phyloP scores from a whole-genome alignment of 2,888 invertebrate species.

The Bugulina stolonifera region DNA sequence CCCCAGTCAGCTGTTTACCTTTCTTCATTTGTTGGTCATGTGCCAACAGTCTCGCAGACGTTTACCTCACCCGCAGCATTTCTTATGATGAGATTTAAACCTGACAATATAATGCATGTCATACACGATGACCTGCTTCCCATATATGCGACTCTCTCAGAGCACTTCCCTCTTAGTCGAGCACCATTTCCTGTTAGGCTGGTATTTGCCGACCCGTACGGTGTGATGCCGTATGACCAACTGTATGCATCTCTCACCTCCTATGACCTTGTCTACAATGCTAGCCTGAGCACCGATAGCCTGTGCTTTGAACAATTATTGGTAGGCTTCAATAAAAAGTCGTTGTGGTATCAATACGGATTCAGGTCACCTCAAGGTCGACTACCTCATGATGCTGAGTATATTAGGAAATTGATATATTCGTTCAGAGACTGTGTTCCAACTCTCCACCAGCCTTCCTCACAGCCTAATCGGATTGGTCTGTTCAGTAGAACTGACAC shows the following conservation, averaged over 20 bases:
- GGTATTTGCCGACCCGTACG: conserved; percentile 45
- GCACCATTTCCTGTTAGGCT: conserved; percentile 35
- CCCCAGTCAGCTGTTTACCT: neutral
- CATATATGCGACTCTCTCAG: conserved; percentile 47
- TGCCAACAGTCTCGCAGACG: neutral
- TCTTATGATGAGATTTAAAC: conserved; percentile 54
- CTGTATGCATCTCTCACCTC: conserved; percentile 50
- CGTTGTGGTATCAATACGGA: conserved; percentile 57
- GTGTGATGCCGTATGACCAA: conserved; percentile 38
- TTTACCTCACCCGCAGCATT: conserved; percentile 37
- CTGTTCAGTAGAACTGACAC: conserved; percentile 50
- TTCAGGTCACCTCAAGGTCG: conserved; percentile 54
- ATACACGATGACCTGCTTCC: conserved; percentile 58
- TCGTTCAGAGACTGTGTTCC: neutral
- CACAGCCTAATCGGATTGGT: conserved; percentile 31
- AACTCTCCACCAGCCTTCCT: too few relatives aligned
- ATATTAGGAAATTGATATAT: neutral
- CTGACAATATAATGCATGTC: conserved; percentile 58
- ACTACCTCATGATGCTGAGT: conserved; percentile 31
- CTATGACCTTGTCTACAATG: conserved; percentile 27
- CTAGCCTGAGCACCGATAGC: conserved; percentile 30
- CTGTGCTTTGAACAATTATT: conserved; percentile 51
- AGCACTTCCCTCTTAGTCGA: conserved; percentile 32
- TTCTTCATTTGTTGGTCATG: neutral
- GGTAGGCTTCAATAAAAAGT: conserved; percentile 51